Evolutionary conservation across 2,888 invertebrate genomes (phyloP).

Genomic region (Crossocerus cetratus): DNA sequence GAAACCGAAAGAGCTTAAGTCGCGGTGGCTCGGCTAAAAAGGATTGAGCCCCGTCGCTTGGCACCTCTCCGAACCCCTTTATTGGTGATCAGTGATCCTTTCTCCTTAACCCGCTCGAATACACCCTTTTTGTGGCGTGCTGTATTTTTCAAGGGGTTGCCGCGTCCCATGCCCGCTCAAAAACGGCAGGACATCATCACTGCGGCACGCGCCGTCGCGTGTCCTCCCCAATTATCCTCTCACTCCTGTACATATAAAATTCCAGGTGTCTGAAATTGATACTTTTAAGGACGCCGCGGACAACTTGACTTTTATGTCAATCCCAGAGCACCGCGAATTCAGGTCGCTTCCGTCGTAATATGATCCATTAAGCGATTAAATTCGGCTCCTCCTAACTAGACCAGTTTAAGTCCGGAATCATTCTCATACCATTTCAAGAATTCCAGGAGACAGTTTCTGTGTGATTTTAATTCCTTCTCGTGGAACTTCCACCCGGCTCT

Average conservation of each 20-base stretch:
- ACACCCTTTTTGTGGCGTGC: conserved; percentile 63
- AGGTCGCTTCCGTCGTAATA: too few species aligned
- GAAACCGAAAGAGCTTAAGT: conserved; percentile 55
- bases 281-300: background rate
- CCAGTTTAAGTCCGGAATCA: too few species aligned
- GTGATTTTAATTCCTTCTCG: too few species aligned
- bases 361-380: too few species aligned
- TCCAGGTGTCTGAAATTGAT: conserved; percentile 7
- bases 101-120: conserved; percentile 70
- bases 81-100: conserved; percentile 73
- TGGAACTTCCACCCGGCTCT: too few species aligned
- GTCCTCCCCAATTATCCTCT: conserved; percentile 27
- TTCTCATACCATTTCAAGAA: too few species aligned
- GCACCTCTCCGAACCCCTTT: conserved; percentile 67
- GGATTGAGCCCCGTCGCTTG: conserved; percentile 64
- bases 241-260: conserved; percentile 3
- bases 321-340: too few species aligned
- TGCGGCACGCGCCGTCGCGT: conserved; percentile 49
- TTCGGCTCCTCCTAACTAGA: too few species aligned
- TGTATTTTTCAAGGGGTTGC: conserved; percentile 70
- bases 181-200: conserved; percentile 36
- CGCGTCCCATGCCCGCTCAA: conserved; percentile 28
- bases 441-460: too few species aligned
- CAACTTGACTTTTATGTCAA: too few species aligned
- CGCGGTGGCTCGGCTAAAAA: conserved; percentile 67